phyloP scores from a whole-genome alignment of 2,797 vertebrate species.

The Hoplostethus mediterraneus region DNA sequence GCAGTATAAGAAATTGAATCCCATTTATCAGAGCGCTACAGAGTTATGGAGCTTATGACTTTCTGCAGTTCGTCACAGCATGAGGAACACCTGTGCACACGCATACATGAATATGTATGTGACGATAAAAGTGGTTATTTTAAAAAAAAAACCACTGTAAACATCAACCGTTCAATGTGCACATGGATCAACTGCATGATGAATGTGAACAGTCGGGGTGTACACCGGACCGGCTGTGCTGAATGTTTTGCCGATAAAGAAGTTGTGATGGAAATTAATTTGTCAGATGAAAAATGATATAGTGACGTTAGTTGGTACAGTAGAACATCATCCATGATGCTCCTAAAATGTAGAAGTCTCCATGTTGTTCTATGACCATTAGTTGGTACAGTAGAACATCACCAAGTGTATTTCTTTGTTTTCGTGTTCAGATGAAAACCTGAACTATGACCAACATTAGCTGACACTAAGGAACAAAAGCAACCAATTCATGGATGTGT shows the following conservation, averaged over 20 bases:
- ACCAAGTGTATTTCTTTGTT: too few relatives aligned
- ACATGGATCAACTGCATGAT: neutral
- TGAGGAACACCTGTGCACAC: neutral
- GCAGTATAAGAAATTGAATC: neutral
- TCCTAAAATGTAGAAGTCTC: too few relatives aligned
- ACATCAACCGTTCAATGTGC: neutral
- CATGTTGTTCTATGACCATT: too few relatives aligned
- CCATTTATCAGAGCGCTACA: constrained; percentile 7
- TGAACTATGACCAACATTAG: too few relatives aligned
- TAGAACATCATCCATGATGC: too few relatives aligned
- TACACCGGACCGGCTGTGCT: neutral
- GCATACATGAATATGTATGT: neutral
- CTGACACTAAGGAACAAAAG: too few relatives aligned
- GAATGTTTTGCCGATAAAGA: neutral
- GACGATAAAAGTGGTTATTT: neutral
- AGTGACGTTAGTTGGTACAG: too few relatives aligned
- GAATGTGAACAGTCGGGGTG: neutral
- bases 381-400: too few relatives aligned
- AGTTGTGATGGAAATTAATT: too few relatives aligned
- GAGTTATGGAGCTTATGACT: neutral
- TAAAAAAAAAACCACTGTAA: neutral
- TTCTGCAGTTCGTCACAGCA: neutral
- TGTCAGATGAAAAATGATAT: too few relatives aligned
- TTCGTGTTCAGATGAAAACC: too few relatives aligned
- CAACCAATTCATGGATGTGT: too few relatives aligned